Conservation (phyloP, 2,888 invertebrate genomes). For the Amphipyra tragopoginis region DNA sequence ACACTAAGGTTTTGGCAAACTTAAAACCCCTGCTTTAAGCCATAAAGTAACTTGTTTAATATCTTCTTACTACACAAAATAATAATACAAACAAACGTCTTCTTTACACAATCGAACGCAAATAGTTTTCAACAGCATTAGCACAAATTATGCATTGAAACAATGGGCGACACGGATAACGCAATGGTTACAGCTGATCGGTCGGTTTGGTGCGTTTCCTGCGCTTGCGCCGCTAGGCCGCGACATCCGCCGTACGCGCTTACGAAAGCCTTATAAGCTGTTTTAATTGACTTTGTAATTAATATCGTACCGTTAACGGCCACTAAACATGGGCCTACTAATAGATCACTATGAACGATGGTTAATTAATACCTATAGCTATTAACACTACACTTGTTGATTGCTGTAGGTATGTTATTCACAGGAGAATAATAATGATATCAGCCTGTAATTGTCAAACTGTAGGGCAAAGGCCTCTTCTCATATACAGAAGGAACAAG, state of each 20-base stretch:
- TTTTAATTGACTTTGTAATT: slow-evolving; percentile 36
- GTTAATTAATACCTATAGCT: too few relatives aligned
- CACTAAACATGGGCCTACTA: too few relatives aligned
- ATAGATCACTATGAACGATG: too few relatives aligned
- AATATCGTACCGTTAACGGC: not conserved
- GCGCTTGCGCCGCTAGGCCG: slow-evolving; percentile 44
- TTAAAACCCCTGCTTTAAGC: not conserved
- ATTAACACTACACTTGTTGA: too few relatives aligned
- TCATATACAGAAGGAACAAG: too few relatives aligned
- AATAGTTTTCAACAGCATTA: slow-evolving; percentile 34
- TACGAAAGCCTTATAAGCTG: slow-evolving; percentile 27
- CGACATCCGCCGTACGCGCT: slow-evolving; percentile 55
- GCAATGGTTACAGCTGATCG: slow-evolving; percentile 55
- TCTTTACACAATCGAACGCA: slow-evolving; percentile 11
- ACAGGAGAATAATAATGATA: too few relatives aligned
- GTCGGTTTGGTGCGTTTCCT: slow-evolving; percentile 53
- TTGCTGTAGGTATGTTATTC: too few relatives aligned
- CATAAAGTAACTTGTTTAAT: not conserved
- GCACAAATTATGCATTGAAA: slow-evolving; percentile 28
- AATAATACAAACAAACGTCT: slow-evolving; percentile 5
- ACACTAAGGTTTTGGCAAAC: too few relatives aligned
- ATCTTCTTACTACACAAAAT: not conserved
- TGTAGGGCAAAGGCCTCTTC: too few relatives aligned
- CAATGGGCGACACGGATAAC: slow-evolving; percentile 57
- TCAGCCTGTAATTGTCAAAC: too few relatives aligned